These are phyloP conservation scores for Noctilio leporinus DNA, from an alignment of 2,113 vertebrate species.

Conservation along the genomic window DNA sequence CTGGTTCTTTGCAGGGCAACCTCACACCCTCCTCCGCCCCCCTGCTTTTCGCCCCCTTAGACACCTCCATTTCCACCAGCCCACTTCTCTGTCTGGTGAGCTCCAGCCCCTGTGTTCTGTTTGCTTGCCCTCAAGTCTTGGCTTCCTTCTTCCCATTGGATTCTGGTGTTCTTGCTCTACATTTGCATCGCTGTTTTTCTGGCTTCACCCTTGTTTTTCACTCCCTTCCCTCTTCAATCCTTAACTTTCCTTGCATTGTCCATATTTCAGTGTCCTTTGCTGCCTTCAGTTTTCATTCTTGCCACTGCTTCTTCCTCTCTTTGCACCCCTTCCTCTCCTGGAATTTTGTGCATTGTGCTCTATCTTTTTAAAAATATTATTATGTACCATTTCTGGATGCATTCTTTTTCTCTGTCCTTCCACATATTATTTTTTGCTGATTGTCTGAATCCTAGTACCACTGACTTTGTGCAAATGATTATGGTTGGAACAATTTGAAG, in stretches of 20 bases:
- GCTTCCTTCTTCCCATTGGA: background rate
- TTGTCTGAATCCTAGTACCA: background rate
- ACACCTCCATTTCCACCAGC: background rate
- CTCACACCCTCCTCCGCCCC: no score
- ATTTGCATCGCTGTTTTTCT: background rate
- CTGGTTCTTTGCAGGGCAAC: background rate
- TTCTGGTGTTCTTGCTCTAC: background rate
- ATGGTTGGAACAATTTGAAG: background rate
- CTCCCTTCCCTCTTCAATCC: background rate
- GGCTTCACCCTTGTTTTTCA: background rate
- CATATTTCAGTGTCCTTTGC: background rate
- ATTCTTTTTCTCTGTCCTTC: background rate
- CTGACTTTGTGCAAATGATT: background rate
- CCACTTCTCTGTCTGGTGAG: background rate
- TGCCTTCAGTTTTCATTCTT: background rate
- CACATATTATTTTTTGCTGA: background rate
- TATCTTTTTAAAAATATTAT: background rate
- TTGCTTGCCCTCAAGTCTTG: background rate
- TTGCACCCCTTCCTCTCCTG: background rate
- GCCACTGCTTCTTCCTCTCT: background rate
- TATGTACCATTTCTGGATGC: background rate
- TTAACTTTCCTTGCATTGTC: background rate
- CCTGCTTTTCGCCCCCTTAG: background rate
- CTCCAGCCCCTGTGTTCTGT: background rate
- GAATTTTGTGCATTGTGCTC: background rate